Evolutionary conservation across 2,888 invertebrate species (phyloP).

Genomic region (Liposcelis brunnea): DNA sequence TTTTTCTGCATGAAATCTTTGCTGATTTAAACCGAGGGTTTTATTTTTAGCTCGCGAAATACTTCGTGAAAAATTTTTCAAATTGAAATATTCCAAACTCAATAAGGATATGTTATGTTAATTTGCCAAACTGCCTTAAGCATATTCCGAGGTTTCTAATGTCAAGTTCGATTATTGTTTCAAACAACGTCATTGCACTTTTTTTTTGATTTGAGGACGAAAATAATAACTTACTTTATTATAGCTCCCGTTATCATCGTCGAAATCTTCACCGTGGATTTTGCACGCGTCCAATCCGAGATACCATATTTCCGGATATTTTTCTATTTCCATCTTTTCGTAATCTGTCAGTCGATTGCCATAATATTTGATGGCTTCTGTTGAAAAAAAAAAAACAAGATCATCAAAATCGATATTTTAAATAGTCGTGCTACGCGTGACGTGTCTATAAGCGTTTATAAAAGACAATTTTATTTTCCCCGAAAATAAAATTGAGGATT

Average conservation of each 20-base stretch:
- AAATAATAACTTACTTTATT: constrained; percentile 83
- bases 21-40: too few relatives aligned
- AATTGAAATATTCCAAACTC: too few relatives aligned
- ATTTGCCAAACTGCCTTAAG: too few relatives aligned
- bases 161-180: too few relatives aligned
- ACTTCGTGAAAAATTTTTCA: too few relatives aligned
- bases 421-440: background rate
- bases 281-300: constrained; percentile 73
- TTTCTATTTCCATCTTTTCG: constrained; percentile 78
- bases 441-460: background rate
- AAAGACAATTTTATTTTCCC: background rate
- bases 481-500: too few relatives aligned
- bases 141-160: too few relatives aligned
- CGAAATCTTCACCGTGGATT: constrained; percentile 62
- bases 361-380: constrained; percentile 72
- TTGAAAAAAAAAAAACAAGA: constrained; percentile 18
- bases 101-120: too few relatives aligned
- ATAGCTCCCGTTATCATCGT: constrained; percentile 85
- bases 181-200: too few relatives aligned
- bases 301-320: constrained; percentile 90
- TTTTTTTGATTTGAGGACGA: too few relatives aligned
- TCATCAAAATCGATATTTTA: background rate
- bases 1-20: too few relatives aligned
- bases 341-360: constrained; percentile 72
- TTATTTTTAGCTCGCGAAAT: too few relatives aligned